Evolutionary conservation across 2,113 vertebrate species (phyloP).

Genomic region (Aegithalos caudatus): DNA sequence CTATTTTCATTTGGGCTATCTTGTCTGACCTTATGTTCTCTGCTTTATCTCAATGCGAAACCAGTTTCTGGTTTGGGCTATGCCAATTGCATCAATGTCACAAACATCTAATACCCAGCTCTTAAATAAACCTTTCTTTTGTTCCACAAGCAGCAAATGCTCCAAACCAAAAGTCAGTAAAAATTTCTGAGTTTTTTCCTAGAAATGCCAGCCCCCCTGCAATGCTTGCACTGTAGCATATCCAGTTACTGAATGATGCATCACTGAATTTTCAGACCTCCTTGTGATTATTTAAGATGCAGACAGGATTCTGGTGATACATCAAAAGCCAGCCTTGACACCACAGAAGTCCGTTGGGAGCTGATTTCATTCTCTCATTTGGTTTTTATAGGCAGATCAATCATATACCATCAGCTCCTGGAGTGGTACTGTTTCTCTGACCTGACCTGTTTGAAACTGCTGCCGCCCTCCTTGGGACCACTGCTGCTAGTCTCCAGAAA

Average conservation of each 20-base stretch:
- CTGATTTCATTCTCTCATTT: conserved; percentile 8
- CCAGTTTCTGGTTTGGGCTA: background rate
- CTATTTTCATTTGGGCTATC: background rate
- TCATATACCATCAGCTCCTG: background rate
- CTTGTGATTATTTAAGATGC: background rate
- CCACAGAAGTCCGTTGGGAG: background rate
- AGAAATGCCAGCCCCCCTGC: background rate
- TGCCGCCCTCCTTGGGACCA: background rate
- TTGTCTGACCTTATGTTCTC: background rate
- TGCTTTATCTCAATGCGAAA: background rate
- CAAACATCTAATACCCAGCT: background rate
- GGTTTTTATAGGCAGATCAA: conserved; percentile 24
- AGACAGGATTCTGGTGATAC: background rate
- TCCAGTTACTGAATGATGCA: background rate
- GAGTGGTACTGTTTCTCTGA: background rate
- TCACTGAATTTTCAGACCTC: background rate
- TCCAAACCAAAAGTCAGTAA: background rate
- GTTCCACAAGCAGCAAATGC: background rate
- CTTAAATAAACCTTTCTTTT: background rate
- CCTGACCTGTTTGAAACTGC: background rate
- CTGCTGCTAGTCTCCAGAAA: background rate
- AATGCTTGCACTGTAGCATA: background rate
- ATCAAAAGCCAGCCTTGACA: conserved; percentile 13
- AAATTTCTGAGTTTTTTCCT: background rate
- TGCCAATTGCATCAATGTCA: background rate